Conservation (phyloP, 1,140 invertebrate species). For the Sarcophaga bullata region DNA sequence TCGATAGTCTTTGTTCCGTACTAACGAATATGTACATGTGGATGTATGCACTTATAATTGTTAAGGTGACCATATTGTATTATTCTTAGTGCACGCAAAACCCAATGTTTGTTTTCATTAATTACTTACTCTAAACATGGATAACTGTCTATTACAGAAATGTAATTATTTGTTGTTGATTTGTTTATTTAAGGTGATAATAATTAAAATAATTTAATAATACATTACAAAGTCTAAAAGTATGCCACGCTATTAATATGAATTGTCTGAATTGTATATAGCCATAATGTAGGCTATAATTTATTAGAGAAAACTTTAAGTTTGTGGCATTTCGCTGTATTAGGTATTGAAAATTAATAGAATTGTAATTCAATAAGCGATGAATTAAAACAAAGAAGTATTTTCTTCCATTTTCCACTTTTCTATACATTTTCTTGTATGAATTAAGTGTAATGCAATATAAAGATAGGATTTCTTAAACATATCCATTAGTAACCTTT, state of each 20-base stretch:
- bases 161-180: not conserved
- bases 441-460: no score
- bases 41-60: not conserved
- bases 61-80: not conserved
- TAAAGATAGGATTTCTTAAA: no score
- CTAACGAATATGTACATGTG: no score
- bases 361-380: no score
- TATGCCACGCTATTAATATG: not conserved
- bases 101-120: not conserved
- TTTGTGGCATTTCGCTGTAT: no score
- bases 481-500: no score
- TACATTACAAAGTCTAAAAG: not conserved
- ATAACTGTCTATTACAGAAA: not conserved
- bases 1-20: not conserved
- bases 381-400: no score
- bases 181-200: conserved; percentile 8
- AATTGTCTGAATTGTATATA: not conserved
- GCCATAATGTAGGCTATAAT: no score
- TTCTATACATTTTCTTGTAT: no score
- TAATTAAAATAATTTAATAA: not conserved
- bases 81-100: not conserved
- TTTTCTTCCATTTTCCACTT: no score
- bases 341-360: no score
- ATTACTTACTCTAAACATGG: not conserved
- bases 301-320: no score